These are phyloP conservation scores for Hippocampus kuda DNA, from an alignment of 2,797 vertebrate genomes.

Conservation along the genomic window DNA sequence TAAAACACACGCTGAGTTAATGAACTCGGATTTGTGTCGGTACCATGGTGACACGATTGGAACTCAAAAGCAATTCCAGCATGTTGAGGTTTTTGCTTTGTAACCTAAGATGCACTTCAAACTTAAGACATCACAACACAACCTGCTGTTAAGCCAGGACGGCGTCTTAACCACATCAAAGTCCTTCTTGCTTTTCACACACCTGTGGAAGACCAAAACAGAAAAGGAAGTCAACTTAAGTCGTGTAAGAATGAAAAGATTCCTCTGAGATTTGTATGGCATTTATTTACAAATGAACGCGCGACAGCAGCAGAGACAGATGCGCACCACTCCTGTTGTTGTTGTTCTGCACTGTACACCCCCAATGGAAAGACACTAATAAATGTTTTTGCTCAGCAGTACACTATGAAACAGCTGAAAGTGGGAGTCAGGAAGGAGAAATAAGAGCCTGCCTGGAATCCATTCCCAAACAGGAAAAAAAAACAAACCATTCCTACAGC, in stretches of 20 bases:
- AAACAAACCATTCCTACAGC: background rate
- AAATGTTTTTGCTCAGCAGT: background rate
- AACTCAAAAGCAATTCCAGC: slow-evolving; percentile 36
- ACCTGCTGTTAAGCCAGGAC: slow-evolving; percentile 34
- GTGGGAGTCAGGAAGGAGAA: background rate
- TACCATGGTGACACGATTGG: slow-evolving; percentile 42
- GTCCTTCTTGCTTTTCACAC: slow-evolving; percentile 12
- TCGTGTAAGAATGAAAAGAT: slow-evolving; percentile 33
- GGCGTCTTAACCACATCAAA: slow-evolving; percentile 53
- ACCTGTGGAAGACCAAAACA: slow-evolving; percentile 20
- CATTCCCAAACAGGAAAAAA: background rate
- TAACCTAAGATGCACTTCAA: slow-evolving; percentile 45
- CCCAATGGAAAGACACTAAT: slow-evolving; percentile 1
- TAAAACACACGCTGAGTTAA: slow-evolving; percentile 25
- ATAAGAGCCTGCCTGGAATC: background rate
- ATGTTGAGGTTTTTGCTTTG: slow-evolving; percentile 41
- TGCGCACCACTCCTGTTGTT: slow-evolving; percentile 13
- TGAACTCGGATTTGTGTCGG: slow-evolving; percentile 54
- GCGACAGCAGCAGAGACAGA: slow-evolving; percentile 10
- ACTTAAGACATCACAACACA: slow-evolving; percentile 47
- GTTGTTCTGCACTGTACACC: slow-evolving; percentile 4
- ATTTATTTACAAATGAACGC: slow-evolving; percentile 35
- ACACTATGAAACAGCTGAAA: too few relatives aligned
- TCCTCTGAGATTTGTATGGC: slow-evolving; percentile 32
- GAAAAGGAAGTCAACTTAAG: slow-evolving; percentile 20